Evolutionary conservation across 2,888 invertebrate genomes (phyloP), one percentile per base, ranked within the genome.

Genomic region (Tetropium fuscum): DNA sequence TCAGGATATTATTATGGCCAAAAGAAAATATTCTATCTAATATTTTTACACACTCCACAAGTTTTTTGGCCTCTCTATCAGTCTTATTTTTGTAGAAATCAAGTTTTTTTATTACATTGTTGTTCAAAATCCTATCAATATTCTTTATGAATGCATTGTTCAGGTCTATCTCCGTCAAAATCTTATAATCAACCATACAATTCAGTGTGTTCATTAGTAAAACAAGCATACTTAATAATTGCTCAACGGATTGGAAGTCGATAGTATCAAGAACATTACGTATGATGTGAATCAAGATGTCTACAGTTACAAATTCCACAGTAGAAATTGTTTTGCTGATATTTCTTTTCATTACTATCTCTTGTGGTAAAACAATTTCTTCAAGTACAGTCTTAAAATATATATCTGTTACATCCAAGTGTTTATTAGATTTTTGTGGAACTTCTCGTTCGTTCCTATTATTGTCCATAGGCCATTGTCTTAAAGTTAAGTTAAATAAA

Each of bases 321-420:
- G 66, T 65, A 53, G 44, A 66, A 15, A 55, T 54, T 16, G 38
- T 60, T 20, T 58, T 48, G 8, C 13, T 1, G 1, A 2, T 7
- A 22, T 56, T 36, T 43, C n/a, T 16, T 45, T 58, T 38, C 6
- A 4, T 15, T 27, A 20, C 15, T 19, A n/a, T 38, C 44, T 22
- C 13, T 25, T 25, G 22, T 13, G 15, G 8, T 6, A 63, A 30
- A 30, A 66, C 53, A 32, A 56, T 61, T 51, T 66, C 54, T 56
- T 76, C 74, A 44, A 77, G 75, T 1, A 69, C 65, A 47, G 74
- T 73, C 60, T 73, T 70, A 11, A 72, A 56, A 58, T 77, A 78
- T 36, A 78, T 62, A 36, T 73, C 63, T 59, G 73, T 74, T 22
- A 80, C 68, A 40, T 69, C 71, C 15, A 56, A 44, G 32, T 69